phyloP scores from a whole-genome alignment of 2,797 vertebrate genomes.

The Holocentrus rufus region DNA sequence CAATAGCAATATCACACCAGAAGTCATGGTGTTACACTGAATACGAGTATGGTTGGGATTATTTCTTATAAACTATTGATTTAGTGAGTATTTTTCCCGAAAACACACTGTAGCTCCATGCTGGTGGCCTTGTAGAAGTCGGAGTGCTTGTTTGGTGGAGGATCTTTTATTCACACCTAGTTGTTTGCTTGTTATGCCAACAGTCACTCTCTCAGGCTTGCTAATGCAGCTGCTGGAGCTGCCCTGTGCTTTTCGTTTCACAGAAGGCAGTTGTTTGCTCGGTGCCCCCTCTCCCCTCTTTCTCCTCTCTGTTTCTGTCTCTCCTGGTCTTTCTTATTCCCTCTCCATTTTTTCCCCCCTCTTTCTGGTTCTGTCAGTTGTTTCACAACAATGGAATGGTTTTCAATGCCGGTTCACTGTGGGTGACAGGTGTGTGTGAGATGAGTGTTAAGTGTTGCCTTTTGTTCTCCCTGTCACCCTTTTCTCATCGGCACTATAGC shows the following conservation, averaged over 20 bases:
- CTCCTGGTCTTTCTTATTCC: too few species aligned
- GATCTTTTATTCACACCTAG: slow-evolving; percentile 19
- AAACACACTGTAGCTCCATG: slow-evolving; percentile 32
- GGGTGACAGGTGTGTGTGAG: slow-evolving; percentile 30
- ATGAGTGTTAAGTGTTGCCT: slow-evolving; percentile 11
- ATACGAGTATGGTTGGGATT: too few species aligned
- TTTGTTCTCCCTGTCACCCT: slow-evolving; percentile 35
- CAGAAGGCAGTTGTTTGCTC: neutral
- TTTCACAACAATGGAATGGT: slow-evolving; percentile 37
- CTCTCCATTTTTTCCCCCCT: neutral
- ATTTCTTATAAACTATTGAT: too few species aligned
- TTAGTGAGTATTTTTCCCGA: slow-evolving; percentile 21
- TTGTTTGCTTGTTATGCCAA: slow-evolving; percentile 12
- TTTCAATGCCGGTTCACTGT: slow-evolving; percentile 29
- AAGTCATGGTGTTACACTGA: too few species aligned
- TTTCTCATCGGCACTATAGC: slow-evolving; percentile 23
- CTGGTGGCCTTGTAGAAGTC: slow-evolving; percentile 31
- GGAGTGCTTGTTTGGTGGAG: slow-evolving; percentile 37
- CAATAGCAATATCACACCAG: too few species aligned
- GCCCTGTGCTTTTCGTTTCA: neutral
- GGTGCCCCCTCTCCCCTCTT: neutral
- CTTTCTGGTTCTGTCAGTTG: slow-evolving; percentile 23
- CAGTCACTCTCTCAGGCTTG: neutral
- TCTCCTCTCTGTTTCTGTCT: neutral
- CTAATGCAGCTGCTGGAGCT: neutral